A percentile compares a stretch with the other conserved stretches of the same genome.
Evolutionary conservation across 2,888 invertebrate species (phyloP).

Genomic region (Chymomyza amoena): DNA sequence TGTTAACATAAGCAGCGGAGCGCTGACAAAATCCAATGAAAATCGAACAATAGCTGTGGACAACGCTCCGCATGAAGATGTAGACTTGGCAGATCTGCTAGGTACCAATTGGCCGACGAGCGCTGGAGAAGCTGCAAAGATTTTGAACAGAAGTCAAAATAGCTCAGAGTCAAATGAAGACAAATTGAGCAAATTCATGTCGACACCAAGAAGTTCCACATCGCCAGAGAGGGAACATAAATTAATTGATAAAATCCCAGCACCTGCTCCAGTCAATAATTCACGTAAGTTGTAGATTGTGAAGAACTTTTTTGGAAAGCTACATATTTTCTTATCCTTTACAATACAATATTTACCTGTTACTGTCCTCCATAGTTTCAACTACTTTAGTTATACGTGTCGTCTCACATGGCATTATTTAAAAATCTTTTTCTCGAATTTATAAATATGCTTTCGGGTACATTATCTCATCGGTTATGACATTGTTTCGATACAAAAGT

Average conservation of each 20-base stretch:
- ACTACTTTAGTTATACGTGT: too few species aligned
- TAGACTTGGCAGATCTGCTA: conserved; percentile 74
- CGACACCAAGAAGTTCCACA: not conserved
- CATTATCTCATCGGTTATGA: not conserved
- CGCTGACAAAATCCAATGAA: conserved; percentile 59
- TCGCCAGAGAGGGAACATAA: not conserved
- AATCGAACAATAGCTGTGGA: conserved; percentile 70
- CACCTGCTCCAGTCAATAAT: not conserved
- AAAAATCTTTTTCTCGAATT: not conserved
- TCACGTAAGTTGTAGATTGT: not conserved
- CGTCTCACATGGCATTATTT: too few species aligned
- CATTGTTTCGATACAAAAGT: not conserved
- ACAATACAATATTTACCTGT: too few species aligned
- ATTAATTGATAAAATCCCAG: not conserved
- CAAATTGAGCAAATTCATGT: conserved; percentile 7
- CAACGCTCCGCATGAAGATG: conserved; percentile 63
- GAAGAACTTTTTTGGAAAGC: too few species aligned
- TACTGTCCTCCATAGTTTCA: too few species aligned
- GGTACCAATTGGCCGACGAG: conserved; percentile 75
- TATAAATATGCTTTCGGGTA: not conserved
- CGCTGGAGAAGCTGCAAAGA: conserved; percentile 75
- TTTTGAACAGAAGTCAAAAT: conserved; percentile 63
- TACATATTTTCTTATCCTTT: too few species aligned
- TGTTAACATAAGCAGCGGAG: conserved; percentile 44
- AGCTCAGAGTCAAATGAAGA: conserved; percentile 24